Evolutionary conservation across 1,140 invertebrate genomes (phyloP), one percentile per base, ranked within the genome.

Genomic region (Rhopalosiphum maidis): DNA sequence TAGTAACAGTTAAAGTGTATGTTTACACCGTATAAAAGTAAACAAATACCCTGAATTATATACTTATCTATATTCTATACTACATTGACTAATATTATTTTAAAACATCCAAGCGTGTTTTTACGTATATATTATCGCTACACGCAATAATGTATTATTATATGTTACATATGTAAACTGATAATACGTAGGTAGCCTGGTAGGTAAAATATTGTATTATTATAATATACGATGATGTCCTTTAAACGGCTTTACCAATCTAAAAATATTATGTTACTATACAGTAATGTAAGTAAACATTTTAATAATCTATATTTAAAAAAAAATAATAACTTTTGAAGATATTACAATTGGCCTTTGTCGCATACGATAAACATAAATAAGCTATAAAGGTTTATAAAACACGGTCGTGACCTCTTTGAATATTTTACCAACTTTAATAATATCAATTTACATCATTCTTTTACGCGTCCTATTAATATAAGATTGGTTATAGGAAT

Each of bases 291-390:
- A 37, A 55, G 22, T 55, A 55, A 54, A 89, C 22, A 89, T 89
- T 89, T 55, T 8, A 55, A 89, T 54, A 89, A 55, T 89, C 87
- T 37, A 89, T 89, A 89, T 37, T 37, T 30, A 54, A 35, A 54
- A 23, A 41, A 35, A 46, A 68, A 77, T 37, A 37, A 83, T 6
- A 41, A 43, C 83, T 85, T 30, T 25, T 18, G 2, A 87, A 18
- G 9, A 48, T n/a, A 87, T 87, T 85, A 37, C 37, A 23, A 22
- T 85, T 25, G 8, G 37, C 8, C 30, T 1, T 87, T n/a, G 15
- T 21, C 48, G 15, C n/a, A n/a, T 86, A n/a, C 43, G 85, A 35
- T 21, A 15, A 35, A 51, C 30, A 48, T 51, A 48, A n/a, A 48
- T 48, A 77, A 77, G 3, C 15, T 77, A 77, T 18, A 21, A 30